Base-by-base conservation (phyloP, 1,140 invertebrate species). In the Drosophila eugracilis region DNA sequence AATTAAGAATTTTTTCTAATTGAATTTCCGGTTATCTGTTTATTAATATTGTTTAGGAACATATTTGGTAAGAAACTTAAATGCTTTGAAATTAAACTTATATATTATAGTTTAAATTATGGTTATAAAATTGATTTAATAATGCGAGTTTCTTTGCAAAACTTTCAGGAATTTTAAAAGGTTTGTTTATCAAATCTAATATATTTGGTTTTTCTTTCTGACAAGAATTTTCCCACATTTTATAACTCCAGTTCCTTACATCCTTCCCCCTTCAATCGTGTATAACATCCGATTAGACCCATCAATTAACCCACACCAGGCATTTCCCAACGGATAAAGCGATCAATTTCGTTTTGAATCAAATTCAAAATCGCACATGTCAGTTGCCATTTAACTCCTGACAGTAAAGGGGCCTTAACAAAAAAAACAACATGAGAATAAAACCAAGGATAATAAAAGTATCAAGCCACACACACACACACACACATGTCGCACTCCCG, bases 301-400 rank as follows among this genome's bases (percentile, higher is more conserved):
- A 59, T 59, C 54, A 62, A 41, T 62, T 41, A 37, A 58, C 58
- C 58, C 52, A 26, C 21, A 12, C 49, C 55, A 59, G 1, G 5
- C 49, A 26, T 37, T 59, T 42, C 28, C 60, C 17, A 17, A 21
- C 41, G 37, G 47, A 24, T 37, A 30, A 69, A 32, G 32, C 30
- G 52, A 70, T 70, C 49, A 70, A 70, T 70, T 70, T 34, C 45
- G 52, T 39, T 57, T 57, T 50, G 39, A 71, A 71, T 59, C 53
- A 44, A 71, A 72, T 28, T 37, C 30, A 37, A 53, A 53, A 28
- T 15, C 50, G n/a, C 3, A 55, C 39, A 47, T 58, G 66, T 59
- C 66, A 47, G 57, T 49, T 62, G 70, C 71, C 77, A 75, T 75
- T 79, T 80, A 75, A 75, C 57, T 80, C 26, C 55, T 55, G 53